Evolutionary conservation across 2,888 invertebrate genomes (phyloP), one percentile per base, ranked within the genome.

Genomic region (Spilarctia lutea): DNA sequence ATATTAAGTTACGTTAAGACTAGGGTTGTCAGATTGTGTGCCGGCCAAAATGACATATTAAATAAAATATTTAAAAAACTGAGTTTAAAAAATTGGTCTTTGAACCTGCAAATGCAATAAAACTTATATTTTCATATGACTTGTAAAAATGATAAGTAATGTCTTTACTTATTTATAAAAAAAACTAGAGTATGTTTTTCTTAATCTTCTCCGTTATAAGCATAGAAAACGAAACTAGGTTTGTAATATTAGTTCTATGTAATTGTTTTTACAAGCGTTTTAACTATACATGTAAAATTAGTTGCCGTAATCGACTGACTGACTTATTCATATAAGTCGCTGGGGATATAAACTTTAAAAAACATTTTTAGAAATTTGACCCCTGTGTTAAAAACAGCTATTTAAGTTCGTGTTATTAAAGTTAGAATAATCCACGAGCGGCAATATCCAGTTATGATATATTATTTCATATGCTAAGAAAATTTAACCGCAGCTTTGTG

Each of bases 401-500:
- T 56, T 10, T 24, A 56, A n/a, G 3, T 56, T 56, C 8, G 8
- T 52, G 24, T 20, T 24, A 20, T 52, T 52, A 24, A 52, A 52
- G 24, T 52, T 18, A 52, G 24, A 24, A 52, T 24, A 24, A 52
- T 24, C 8, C 24, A 24, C 24, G 11, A 52, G 52, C n/a, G 24
- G n/a, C 11, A 24, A 56, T 56, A n/a, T 11, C 24, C n/a, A 56
- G n/a, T 56, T 24, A 8, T 30, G 7, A 30, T 72, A 69, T 72
- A 63, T 85, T 79, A 87, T 85, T 87, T 83, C 73, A 78, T 79
- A 86, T 78, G 79, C 75, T 80, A 77, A 73, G 83, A 77, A 82
- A 83, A 85, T 85, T 86, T 88, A 90, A 94, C 93, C 94, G 88
- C 94, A 93, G 87, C 88, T 83, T 85, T 93, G 93, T 88, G 93